These are phyloP conservation scores for Holcopasites calliopsidis DNA, from an alignment of 1,140 invertebrate genomes.

Conservation along the genomic window DNA sequence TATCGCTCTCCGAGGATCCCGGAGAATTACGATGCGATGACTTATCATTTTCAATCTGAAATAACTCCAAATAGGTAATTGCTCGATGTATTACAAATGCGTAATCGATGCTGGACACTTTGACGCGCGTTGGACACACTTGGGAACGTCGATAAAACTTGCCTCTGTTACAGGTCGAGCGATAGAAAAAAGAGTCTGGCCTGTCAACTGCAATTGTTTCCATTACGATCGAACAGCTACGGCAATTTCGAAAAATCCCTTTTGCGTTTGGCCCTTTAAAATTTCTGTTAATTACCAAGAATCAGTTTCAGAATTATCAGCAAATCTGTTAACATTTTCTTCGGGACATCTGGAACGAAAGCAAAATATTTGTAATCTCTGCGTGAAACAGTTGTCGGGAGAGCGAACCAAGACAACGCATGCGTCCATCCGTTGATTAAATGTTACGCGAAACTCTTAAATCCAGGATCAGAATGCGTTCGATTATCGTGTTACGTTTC, in stretches of 20 bases:
- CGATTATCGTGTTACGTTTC: slow-evolving; percentile 17
- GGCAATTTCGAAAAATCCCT: background rate
- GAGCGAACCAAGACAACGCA: background rate
- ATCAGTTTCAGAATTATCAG: too few species aligned
- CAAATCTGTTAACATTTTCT: background rate
- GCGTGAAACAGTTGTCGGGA: too few species aligned
- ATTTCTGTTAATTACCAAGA: too few species aligned
- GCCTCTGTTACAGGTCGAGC: background rate
- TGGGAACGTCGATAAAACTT: background rate
- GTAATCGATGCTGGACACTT: slow-evolving; percentile 16
- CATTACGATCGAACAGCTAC: too few species aligned
- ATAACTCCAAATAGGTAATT: slow-evolving; percentile 9
- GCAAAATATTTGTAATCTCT: background rate
- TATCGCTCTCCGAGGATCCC: slow-evolving; percentile 36
- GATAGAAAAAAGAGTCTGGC: too few species aligned
- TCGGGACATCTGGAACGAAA: background rate
- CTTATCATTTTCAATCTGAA: slow-evolving; percentile 24
- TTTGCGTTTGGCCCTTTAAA: background rate
- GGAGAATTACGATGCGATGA: slow-evolving; percentile 6
- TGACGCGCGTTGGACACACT: background rate
- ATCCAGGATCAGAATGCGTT: background rate
- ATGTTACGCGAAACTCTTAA: background rate
- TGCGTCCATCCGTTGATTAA: background rate
- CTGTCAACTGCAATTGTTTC: too few species aligned
- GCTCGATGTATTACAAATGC: slow-evolving; percentile 28